Evolutionary conservation across 2,888 invertebrate genomes (phyloP).

Genomic region (Podabrus alpinus): DNA sequence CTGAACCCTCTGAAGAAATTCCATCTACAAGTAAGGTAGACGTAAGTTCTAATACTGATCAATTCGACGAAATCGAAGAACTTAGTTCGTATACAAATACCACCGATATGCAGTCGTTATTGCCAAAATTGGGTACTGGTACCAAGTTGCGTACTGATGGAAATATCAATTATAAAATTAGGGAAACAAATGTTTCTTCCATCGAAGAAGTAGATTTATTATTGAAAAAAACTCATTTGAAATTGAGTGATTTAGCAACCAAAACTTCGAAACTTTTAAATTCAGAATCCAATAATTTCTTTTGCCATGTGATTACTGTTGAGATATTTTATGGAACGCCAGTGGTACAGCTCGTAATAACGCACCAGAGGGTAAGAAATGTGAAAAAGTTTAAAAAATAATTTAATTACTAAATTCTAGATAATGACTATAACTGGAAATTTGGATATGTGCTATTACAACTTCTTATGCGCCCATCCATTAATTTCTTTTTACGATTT

Average conservation of each 20-base stretch:
- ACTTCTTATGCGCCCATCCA: conserved; percentile 84
- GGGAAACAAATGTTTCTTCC: too few species aligned
- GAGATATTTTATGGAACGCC: conserved; percentile 85
- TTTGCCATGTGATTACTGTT: conserved; percentile 78
- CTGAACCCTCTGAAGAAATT: neutral
- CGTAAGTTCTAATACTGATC: too few species aligned
- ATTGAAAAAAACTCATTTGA: neutral
- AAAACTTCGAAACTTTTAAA: conserved; percentile 42
- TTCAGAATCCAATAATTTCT: conserved; percentile 67
- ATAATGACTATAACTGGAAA: conserved; percentile 78
- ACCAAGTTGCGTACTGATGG: neutral
- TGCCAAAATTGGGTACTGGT: neutral
- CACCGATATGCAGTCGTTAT: neutral
- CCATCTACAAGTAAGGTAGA: neutral
- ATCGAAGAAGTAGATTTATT: neutral
- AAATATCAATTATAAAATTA: neutral
- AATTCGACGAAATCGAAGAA: too few species aligned
- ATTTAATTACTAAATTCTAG: conserved; percentile 56
- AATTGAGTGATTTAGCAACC: conserved; percentile 10
- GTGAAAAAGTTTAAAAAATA: conserved; percentile 38
- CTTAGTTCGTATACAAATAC: neutral
- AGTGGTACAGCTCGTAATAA: conserved; percentile 80
- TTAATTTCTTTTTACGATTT: conserved; percentile 75
- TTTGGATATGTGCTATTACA: conserved; percentile 88
- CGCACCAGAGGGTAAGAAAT: conserved; percentile 69